Conservation (phyloP, 2,797 vertebrate genomes). For the Hippocampus kuda region DNA sequence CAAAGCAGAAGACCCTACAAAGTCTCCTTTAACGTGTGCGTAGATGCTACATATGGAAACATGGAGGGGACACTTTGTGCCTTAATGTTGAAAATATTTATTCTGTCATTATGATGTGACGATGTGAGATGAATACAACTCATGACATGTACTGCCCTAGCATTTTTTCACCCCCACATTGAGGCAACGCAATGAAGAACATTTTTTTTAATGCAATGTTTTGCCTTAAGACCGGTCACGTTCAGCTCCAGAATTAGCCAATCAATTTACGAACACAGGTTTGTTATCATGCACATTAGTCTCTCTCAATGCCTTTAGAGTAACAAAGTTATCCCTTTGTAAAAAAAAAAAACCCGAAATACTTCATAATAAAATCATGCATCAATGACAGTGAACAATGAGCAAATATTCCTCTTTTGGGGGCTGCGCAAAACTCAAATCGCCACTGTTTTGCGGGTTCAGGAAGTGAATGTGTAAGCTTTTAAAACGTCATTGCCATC, state of each 20-base stretch:
- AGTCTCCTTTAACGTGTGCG: background rate
- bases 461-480: slow-evolving; percentile 62
- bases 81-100: slow-evolving; percentile 27
- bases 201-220: slow-evolving; percentile 11
- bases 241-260: slow-evolving; percentile 8
- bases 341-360: background rate
- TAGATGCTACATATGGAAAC: slow-evolving; percentile 7
- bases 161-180: background rate
- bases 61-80: slow-evolving; percentile 33
- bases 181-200: slow-evolving; percentile 10
- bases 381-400: slow-evolving; percentile 15
- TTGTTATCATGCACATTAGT: background rate
- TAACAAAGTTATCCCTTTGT: background rate
- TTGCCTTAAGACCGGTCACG: slow-evolving; percentile 39
- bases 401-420: background rate
- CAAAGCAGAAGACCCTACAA: slow-evolving; percentile 17
- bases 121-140: slow-evolving; percentile 7
- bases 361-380: slow-evolving; percentile 9
- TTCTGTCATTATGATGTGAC: background rate
- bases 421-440: slow-evolving; percentile 9
- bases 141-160: slow-evolving; percentile 2
- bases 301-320: slow-evolving; percentile 31
- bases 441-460: slow-evolving; percentile 19
- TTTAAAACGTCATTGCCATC: slow-evolving; percentile 68
- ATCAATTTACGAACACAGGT: background rate